These are phyloP conservation scores for Eulithis testata DNA, from an alignment of 2,888 invertebrate species.

Conservation along the genomic window DNA sequence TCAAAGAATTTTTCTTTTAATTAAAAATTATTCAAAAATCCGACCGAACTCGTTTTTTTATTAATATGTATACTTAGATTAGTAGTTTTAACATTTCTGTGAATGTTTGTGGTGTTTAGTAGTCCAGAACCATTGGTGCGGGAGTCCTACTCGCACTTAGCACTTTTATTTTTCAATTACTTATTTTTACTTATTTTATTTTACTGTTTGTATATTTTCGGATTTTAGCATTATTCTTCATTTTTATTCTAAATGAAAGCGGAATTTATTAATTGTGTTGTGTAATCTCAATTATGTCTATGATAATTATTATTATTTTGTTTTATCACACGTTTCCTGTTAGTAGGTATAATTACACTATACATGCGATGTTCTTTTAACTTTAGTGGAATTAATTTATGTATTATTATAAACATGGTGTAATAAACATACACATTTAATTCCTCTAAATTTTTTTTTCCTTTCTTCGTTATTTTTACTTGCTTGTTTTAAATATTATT, in stretches of 20 bases:
- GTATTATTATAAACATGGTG: too few species aligned
- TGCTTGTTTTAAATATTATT: too few species aligned
- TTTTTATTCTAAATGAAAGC: constrained; percentile 4
- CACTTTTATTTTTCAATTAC: constrained; percentile 2
- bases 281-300: constrained; percentile 25
- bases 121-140: neutral
- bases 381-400: neutral
- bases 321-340: constrained; percentile 18
- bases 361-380: neutral
- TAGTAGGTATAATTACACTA: neutral
- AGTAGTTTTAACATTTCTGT: neutral
- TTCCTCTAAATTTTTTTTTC: neutral
- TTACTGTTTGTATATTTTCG: constrained; percentile 13
- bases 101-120: neutral
- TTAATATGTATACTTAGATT: too few species aligned
- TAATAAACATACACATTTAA: neutral
- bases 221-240: constrained; percentile 2
- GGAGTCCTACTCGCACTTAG: neutral
- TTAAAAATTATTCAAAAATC: too few species aligned
- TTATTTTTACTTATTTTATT: neutral
- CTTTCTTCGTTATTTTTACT: neutral
- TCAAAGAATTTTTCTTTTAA: too few species aligned
- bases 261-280: constrained; percentile 12
- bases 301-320: constrained; percentile 11
- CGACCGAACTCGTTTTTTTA: too few species aligned